These are phyloP conservation scores for Cosmia pyralina DNA, from an alignment of 2,888 invertebrate species.

Conservation along the genomic window DNA sequence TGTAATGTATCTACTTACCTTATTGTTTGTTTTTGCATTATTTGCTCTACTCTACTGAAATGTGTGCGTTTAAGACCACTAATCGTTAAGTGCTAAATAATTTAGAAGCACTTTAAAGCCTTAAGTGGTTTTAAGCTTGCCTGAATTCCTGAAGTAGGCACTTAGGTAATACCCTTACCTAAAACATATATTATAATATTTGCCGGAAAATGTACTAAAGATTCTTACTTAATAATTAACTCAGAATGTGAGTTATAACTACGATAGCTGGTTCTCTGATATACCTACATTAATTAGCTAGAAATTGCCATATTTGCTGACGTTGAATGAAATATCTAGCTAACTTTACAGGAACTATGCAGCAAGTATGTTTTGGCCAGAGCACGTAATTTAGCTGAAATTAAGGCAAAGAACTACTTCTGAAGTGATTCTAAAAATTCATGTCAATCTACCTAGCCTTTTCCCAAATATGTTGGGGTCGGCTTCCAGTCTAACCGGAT, in stretches of 20 bases:
- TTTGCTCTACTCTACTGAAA: neutral
- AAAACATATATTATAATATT: neutral
- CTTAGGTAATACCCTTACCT: neutral
- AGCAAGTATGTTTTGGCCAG: conserved; percentile 31
- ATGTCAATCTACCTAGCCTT: no score
- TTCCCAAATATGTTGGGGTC: no score
- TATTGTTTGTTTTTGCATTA: conserved; percentile 3
- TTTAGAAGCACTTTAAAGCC: conserved; percentile 33
- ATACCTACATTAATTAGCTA: conserved; percentile 25
- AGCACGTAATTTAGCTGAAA: conserved; percentile 4
- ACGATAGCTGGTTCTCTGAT: conserved; percentile 6
- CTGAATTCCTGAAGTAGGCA: neutral
- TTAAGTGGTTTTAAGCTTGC: conserved; percentile 1
- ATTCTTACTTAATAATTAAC: conserved; percentile 31
- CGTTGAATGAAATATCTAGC: conserved; percentile 32
- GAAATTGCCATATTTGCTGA: conserved; percentile 11
- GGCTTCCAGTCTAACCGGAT: no score
- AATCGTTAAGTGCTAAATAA: conserved; percentile 21
- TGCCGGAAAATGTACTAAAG: neutral
- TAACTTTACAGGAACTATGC: conserved; percentile 28
- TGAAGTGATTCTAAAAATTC: no score
- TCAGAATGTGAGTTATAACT: conserved; percentile 29
- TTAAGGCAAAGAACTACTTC: neutral
- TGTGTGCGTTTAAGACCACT: neutral
- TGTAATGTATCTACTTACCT: no score